A percentile compares a stretch with the other conserved stretches of the same genome.
These are phyloP conservation scores for Pangasius djambal DNA, from an alignment of 2,797 vertebrate genomes.

Conservation along the genomic window DNA sequence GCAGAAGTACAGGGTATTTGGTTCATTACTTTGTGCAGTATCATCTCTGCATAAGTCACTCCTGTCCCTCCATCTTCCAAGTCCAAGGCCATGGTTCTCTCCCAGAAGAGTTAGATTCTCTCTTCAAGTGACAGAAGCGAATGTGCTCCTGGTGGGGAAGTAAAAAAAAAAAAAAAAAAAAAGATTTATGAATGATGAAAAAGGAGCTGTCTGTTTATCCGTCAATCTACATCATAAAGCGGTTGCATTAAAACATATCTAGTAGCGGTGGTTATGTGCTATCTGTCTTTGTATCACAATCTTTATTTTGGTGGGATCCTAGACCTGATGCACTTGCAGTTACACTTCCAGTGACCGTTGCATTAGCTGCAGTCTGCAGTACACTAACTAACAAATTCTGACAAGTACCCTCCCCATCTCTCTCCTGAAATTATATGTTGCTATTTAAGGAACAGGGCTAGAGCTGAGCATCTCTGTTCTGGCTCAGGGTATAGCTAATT, in stretches of 20 bases:
- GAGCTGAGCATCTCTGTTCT: neutral
- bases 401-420: neutral
- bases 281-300: neutral
- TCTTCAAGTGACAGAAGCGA: neutral
- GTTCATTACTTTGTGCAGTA: too few species aligned
- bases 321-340: neutral
- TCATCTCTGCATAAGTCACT: neutral
- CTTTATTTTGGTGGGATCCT: too few species aligned
- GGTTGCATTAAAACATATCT: neutral
- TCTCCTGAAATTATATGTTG: neutral
- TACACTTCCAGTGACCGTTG: neutral
- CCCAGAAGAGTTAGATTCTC: too few species aligned
- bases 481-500: neutral
- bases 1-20: neutral
- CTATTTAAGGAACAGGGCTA: neutral
- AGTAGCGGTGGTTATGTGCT: neutral
- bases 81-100: neutral
- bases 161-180: neutral
- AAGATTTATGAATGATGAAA: neutral
- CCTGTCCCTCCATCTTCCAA: neutral
- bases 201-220: neutral
- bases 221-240: neutral
- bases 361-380: neutral
- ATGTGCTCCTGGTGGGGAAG: neutral
- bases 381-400: neutral